Base-by-base conservation (phyloP, 2,797 vertebrate genomes). In the Poeciliopsis presidionis region DNA sequence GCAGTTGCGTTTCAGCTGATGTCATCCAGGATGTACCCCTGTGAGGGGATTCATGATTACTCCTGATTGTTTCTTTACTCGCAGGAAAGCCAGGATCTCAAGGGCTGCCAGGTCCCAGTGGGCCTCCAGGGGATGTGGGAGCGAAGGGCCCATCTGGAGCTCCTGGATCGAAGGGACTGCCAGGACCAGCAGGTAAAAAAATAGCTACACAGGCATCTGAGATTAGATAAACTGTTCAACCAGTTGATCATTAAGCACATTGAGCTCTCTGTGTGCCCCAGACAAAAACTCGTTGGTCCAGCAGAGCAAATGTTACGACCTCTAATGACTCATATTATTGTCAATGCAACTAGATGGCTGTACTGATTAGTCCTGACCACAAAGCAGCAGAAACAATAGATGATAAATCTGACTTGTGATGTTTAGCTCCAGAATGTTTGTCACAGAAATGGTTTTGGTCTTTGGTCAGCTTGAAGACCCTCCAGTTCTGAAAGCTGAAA, bases 51-150 rank as follows among this genome's bases (percentile, higher is more conserved):
- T 77, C 4, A 3, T 80, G 82, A 89, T 89, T 84, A 84, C 87
- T 91, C 75, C 81, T 72, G 79, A 81, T 72, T 90, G 76, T 86
- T 85, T 43, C 7, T 78, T 78, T 81, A 81, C 67, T 86, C 86
- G 47, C 90, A 98, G 97, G 96, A 67, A 97, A 89, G 90, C 78
- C 91, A 0, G 91, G 95, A 57, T 88, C 84, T 78, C 90, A 79
- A 82, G 96, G 96, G 2, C 92, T 95, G 77, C 95, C 96, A 1
- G 96, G 96, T 75, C 93, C 95, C 45, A 86, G 13, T 11, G 96
- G 97, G 70, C 96, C 96, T 73, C 95, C 95, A 72, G 97, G 97
- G 33, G 96, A 97, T 0, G 28, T 84, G 0, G 97, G 96, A 47
- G 85, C 88, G 36, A 94, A 81, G 82, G 97, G 96, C 79, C 95